Evolutionary conservation across 2,888 invertebrate genomes (phyloP), one percentile per base, ranked within the genome.

Genomic region (Aporophyla lueneburgensis): DNA sequence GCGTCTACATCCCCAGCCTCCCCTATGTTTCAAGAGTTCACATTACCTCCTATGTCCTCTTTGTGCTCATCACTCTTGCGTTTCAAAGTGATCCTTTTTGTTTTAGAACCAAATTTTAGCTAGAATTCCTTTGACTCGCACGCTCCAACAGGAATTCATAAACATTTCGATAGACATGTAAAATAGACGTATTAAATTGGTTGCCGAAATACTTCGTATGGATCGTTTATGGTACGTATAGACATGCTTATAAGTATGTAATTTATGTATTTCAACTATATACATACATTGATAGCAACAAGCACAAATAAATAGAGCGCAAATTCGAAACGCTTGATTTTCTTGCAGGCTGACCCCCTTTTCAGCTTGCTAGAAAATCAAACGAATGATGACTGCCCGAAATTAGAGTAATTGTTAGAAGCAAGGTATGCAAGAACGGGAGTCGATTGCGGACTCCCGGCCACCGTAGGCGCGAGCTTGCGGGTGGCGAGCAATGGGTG

Each of bases 51-150:
- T 9, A 58, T 54, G n/a, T 19, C 27, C 53, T 59, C 84, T 83
- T 81, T 83, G 62, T 83, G 54, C 49, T 71, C 61, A 40, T 61
- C 61, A 54, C 24, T 24, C 5, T 33, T 27, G 43, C 51, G 9
- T 51, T 72, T 51, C 65, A 69, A 68, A 83, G 71, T 59, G 33
- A 69, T 68, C 19, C 58, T 79, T 79, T 81, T 69, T 72, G 58
- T 73, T 78, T 54, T 56, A 73, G 58, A 54, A 83, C 49, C 49
- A 49, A 73, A 73, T 70, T 70, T 79, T 24, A 58, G 61, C 27
- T 58, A 9, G 54, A 43, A 62, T 63, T 54, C 65, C 83, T 83
- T 78, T 81, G 68, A 66, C 21, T 69, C 59, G 49, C 21, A 53
- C 43, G 14, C 19, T 21, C 12, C 21, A 49, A 66, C n/a, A 14